Base-by-base conservation (phyloP, 2,888 invertebrate genomes). In the Oscheius onirici region DNA sequence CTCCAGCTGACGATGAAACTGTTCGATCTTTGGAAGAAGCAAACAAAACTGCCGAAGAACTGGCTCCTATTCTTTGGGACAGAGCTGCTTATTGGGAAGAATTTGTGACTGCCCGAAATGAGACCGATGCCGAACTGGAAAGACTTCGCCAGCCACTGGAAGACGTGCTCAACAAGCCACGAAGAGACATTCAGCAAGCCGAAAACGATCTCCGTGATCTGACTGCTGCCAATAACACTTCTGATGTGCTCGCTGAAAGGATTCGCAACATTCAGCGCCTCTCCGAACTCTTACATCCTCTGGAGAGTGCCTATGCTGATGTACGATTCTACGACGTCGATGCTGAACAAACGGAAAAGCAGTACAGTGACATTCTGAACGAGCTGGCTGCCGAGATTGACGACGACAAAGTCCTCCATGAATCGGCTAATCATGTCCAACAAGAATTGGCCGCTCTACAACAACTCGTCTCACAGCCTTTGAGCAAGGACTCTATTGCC, bases 321-420 rank as follows among this genome's bases (percentile, higher is more conserved):
- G 80, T 82, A 20, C 79, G 83, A 66, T 83, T 83, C 76, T 71
- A 79, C 67, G 81, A 83, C 49, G 78, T 79, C 11, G 82, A 83
- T 46, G 71, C 77, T 51, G 81, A 83, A 51, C 79, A 83, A 63
- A 73, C 75, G 51, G 71, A 75, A 46, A 72, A 78, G 26, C 78
- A 81, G 41, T 79, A 74, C 71, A 79, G 78, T 41, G 78, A 81
- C 54, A 70, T 74, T 11, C 71, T 77, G 51, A 69, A 63, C 54
- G 77, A 75, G 24, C 43, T 79, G 41, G 61, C 41, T 44, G 58
- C 68, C 13, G 79, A 79, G 44, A 65, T 77, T 44, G 72, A 75
- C 24, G 77, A 77, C 54, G 77, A 79, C 51, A 67, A 75, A 49
- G 71, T 78, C 55, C 63, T 79, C 28, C 66, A 58, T 54, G 76